Conservation (phyloP, 2,888 invertebrate genomes). For the Mythimna vitellina region DNA sequence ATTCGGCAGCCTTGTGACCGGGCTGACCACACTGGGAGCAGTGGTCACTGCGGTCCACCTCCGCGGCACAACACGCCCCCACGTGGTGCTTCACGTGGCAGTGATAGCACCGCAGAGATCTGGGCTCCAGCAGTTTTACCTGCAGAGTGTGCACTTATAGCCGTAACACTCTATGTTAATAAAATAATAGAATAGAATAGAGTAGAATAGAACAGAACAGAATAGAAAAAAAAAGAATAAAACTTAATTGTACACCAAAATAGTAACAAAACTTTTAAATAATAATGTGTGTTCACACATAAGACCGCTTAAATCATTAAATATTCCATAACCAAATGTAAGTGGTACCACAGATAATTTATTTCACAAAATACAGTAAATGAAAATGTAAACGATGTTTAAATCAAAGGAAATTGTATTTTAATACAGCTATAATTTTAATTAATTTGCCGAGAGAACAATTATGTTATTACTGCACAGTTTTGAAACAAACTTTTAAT, state of each 20-base stretch:
- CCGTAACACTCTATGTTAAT: not conserved
- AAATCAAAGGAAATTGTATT: constrained; percentile 49
- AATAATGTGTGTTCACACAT: not conserved
- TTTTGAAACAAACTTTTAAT: constrained; percentile 48
- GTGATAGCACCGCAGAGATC: no score
- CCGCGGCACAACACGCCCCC: no score
- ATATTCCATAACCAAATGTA: not conserved
- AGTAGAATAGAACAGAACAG: no score
- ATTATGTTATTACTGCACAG: constrained; percentile 41
- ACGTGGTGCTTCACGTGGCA: no score
- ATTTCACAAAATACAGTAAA: constrained; percentile 20
- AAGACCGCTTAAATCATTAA: not conserved
- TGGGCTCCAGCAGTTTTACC: no score
- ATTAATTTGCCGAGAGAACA: constrained; percentile 50
- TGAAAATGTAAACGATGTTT: constrained; percentile 35
- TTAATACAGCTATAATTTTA: constrained; percentile 48
- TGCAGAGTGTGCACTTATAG: no score
- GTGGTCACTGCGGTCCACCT: no score
- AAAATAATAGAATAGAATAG: not conserved
- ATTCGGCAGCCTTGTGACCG: no score
- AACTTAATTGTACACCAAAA: no score
- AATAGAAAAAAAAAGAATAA: no score
- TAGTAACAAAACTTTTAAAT: no score
- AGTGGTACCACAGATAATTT: constrained; percentile 7
- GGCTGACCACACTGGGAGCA: no score